Evolutionary conservation across 2,113 vertebrate species (phyloP).

Genomic region (Strix uralensis): DNA sequence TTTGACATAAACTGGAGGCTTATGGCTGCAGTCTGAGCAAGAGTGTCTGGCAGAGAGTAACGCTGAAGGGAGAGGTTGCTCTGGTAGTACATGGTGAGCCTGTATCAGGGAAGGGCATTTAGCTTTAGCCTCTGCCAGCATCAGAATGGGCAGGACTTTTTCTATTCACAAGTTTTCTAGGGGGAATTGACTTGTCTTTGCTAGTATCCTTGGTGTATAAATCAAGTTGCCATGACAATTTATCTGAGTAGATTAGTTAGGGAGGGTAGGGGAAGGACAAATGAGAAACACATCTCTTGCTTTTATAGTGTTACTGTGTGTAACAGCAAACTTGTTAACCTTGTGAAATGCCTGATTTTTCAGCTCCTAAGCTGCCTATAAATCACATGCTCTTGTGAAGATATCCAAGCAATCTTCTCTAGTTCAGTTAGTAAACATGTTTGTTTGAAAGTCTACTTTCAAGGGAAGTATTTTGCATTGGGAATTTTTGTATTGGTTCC

Average conservation of each 20-base stretch:
- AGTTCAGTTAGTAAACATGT: background rate
- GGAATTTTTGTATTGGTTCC: background rate
- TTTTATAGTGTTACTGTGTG: background rate
- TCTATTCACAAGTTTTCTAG: background rate
- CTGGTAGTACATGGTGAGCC: background rate
- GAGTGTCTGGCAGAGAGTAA: fast-evolving
- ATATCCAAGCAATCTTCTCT: background rate
- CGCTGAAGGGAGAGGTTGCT: background rate
- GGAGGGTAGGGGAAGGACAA: background rate
- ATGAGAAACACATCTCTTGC: background rate
- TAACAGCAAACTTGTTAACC: background rate
- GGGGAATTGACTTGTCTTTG: background rate
- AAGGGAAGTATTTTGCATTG: background rate
- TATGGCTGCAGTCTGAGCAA: background rate
- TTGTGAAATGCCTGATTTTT: background rate
- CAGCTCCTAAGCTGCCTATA: background rate
- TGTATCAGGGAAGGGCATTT: background rate
- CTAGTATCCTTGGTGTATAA: background rate
- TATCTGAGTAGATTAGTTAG: background rate
- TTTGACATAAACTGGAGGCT: background rate
- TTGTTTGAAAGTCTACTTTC: background rate
- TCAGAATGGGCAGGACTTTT: background rate
- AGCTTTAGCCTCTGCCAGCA: background rate
- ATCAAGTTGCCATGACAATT: conserved; percentile 36
- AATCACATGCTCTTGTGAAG: background rate